phyloP scores from a whole-genome alignment of 2,113 vertebrate genomes.

The Datnioides undecimradiatus region DNA sequence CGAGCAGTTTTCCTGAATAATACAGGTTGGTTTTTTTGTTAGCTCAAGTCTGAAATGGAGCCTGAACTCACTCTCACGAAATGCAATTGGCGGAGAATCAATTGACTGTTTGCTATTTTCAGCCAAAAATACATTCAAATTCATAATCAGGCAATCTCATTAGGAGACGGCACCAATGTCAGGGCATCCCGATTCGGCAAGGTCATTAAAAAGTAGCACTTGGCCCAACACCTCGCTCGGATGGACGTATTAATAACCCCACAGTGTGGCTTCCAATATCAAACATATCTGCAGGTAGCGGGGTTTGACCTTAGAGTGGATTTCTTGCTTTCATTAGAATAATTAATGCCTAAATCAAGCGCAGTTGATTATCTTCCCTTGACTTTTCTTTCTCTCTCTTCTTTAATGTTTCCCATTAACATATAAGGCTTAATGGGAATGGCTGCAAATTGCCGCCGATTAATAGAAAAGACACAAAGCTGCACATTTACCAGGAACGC shows the following conservation, averaged over 20 bases:
- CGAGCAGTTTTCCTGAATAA: no score
- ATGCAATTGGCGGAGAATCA: slow-evolving; percentile 17
- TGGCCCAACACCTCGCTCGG: slow-evolving; percentile 43
- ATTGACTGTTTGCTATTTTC: slow-evolving; percentile 53
- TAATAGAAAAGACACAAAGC: slow-evolving; percentile 50
- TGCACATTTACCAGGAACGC: slow-evolving; percentile 35
- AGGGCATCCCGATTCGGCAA: slow-evolving; percentile 56
- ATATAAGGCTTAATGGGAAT: slow-evolving; percentile 67
- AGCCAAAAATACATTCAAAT: slow-evolving; percentile 44
- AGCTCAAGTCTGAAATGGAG: no score
- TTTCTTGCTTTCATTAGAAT: slow-evolving; percentile 79
- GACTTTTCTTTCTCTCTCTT: slow-evolving; percentile 48
- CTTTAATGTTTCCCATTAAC: slow-evolving; percentile 73
- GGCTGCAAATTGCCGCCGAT: slow-evolving; percentile 54
- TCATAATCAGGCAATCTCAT: slow-evolving; percentile 58
- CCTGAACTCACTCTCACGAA: no score
- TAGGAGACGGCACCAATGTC: slow-evolving; percentile 34
- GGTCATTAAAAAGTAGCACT: slow-evolving; percentile 68
- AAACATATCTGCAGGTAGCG: slow-evolving; percentile 71
- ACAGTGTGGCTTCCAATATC: slow-evolving; percentile 51
- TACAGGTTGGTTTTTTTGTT: no score
- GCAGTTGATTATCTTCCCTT: slow-evolving; percentile 58
- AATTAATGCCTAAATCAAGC: slow-evolving; percentile 78
- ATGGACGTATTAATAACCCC: slow-evolving; percentile 70
- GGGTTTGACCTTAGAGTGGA: slow-evolving; percentile 76